Evolutionary conservation across 2,888 invertebrate genomes (phyloP).

Genomic region (Drosophila anomelani): DNA sequence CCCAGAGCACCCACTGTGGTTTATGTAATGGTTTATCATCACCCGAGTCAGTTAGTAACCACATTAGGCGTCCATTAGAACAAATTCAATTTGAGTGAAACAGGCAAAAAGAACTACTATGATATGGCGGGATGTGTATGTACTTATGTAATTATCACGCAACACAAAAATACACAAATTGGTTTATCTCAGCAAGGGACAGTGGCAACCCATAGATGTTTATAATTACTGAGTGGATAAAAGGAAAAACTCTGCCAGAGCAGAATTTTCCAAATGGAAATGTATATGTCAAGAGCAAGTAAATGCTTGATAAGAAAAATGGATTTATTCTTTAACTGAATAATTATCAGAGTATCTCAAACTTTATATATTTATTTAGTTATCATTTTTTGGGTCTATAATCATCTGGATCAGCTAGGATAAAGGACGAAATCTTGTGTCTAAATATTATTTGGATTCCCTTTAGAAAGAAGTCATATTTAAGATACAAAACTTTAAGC

Average conservation of each 20-base stretch:
- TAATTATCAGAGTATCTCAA: background rate
- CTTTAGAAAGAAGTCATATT: background rate
- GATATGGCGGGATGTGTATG: background rate
- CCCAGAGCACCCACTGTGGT: slow-evolving; percentile 8
- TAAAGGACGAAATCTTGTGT: too few relatives aligned
- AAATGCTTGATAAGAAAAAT: background rate
- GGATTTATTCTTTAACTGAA: background rate
- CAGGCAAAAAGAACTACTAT: slow-evolving; percentile 3
- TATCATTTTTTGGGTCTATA: too few relatives aligned
- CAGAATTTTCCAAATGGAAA: background rate
- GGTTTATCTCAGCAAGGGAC: slow-evolving; percentile 62
- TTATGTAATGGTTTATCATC: slow-evolving; percentile 23
- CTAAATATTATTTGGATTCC: too few relatives aligned
- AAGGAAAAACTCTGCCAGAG: background rate
- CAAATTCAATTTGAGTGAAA: slow-evolving; percentile 60
- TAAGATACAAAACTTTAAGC: background rate
- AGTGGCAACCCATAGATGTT: slow-evolving; percentile 44
- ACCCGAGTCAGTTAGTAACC: slow-evolving; percentile 38
- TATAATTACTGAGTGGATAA: slow-evolving; percentile 51
- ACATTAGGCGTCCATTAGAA: slow-evolving; percentile 69
- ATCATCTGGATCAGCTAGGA: too few relatives aligned
- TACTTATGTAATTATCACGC: slow-evolving; percentile 64
- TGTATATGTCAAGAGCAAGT: background rate
- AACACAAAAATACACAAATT: slow-evolving; percentile 54
- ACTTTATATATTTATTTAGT: too few relatives aligned